A percentile compares a stretch with the other conserved stretches of the same genome.
Evolutionary conservation across 30 jellyfish, hydroid and myxozoan species (phyloP).

Genomic region (Sanderia malayensis): DNA sequence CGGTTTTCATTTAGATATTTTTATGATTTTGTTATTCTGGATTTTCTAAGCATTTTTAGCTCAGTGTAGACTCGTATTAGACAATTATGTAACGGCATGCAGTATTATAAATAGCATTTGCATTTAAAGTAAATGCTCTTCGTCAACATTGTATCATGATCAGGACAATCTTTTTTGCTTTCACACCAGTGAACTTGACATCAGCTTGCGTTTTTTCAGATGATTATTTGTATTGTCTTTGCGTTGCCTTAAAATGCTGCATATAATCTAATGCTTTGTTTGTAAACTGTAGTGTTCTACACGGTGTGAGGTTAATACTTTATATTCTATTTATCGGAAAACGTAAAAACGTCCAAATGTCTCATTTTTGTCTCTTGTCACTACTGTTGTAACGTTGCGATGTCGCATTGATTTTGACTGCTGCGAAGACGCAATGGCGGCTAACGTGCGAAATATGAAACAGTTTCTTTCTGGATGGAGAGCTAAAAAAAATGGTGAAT

Average conservation of each 20-base stretch:
- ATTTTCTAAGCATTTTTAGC: slow-evolving; percentile 7
- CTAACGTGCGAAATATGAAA: not conserved
- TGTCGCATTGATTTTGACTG: too few species aligned
- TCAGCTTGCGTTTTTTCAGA: too few species aligned
- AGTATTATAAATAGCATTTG: too few species aligned
- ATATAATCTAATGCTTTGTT: not conserved
- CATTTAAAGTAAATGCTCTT: too few species aligned
- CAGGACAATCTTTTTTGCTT: too few species aligned
- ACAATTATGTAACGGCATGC: not conserved
- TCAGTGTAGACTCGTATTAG: not conserved
- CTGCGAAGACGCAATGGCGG: too few species aligned
- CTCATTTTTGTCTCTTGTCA: too few species aligned
- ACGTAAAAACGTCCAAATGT: too few species aligned
- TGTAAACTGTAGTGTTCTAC: not conserved
- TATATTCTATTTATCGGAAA: not conserved
- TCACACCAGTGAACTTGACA: too few species aligned
- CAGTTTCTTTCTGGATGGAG: not conserved
- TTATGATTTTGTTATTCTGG: not conserved
- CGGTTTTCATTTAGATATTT: not conserved
- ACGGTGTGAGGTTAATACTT: slow-evolving; percentile 9
- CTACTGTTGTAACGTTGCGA: too few species aligned
- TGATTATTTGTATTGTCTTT: not conserved
- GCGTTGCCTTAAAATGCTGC: not conserved
- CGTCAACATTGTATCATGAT: too few species aligned
- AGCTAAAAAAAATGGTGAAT: not conserved